Evolutionary conservation across 2,797 vertebrate genomes (phyloP).

Genomic region (Schizothorax lantsangensis): DNA sequence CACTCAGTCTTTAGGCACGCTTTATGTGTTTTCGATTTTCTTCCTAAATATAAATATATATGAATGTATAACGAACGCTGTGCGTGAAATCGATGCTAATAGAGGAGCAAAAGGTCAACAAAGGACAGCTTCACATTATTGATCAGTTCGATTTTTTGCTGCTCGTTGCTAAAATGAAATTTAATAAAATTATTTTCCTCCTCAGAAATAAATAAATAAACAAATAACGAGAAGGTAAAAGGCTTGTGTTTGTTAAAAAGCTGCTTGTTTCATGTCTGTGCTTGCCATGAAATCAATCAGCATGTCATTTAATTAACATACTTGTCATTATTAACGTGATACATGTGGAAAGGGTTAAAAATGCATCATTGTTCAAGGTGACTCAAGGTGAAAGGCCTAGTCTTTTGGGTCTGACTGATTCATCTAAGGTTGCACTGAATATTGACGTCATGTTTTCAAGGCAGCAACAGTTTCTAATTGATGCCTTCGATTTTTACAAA

Average conservation of each 20-base stretch:
- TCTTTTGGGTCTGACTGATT: constrained; percentile 57
- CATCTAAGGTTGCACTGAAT: constrained; percentile 55
- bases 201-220: background rate
- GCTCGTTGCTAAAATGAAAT: background rate
- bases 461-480: constrained; percentile 67
- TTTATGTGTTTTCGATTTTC: background rate
- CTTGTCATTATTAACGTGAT: constrained; percentile 29
- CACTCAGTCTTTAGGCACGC: background rate
- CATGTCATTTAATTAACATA: constrained; percentile 9
- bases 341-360: constrained; percentile 83
- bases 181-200: background rate
- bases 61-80: background rate
- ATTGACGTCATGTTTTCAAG: constrained; percentile 63
- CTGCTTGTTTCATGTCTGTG: background rate
- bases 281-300: constrained; percentile 1
- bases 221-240: background rate
- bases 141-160: background rate
- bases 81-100: background rate
- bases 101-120: constrained; percentile 31
- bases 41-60: background rate
- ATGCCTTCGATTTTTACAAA: constrained; percentile 50
- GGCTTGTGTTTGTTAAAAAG: background rate
- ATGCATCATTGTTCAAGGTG: constrained; percentile 91
- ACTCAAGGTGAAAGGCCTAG: constrained; percentile 86
- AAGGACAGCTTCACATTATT: constrained; percentile 13